Base-by-base conservation (phyloP, 2,888 invertebrate genomes). In the Pammene fasciana region DNA sequence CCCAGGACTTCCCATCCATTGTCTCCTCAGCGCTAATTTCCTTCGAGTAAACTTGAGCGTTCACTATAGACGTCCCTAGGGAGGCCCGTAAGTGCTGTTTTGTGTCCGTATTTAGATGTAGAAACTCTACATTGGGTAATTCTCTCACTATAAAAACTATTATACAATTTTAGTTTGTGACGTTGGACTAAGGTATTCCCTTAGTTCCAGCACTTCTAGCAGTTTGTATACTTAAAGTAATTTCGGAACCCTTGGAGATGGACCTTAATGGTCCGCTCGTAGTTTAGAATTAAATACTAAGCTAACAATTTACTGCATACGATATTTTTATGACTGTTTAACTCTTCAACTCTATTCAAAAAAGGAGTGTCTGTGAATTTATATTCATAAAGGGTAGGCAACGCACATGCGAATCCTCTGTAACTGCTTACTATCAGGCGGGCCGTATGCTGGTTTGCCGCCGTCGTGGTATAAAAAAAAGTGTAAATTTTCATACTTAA, bases 21-120 rank as follows among this genome's bases (percentile, higher is more conserved):
- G 70, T 70, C 70, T 70, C 70, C 50, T 65, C 70, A 54, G 59
- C 65, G 70, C 70, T 70, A 70, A 65, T 70, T 70, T 70, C 68
- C 70, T 70, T 65, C 65, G 65, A 70, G 70, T 65, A 70, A 70
- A 70, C 70, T 65, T 65, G 60, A 70, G 48, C 65, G 65, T 52
- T 65, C 70, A 70, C 60, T 60, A 61, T 65, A 70, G 70, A 65
- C 70, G 60, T 70, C 70, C 14, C 65, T 9, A n/a, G 60, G 55
- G 70, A 60, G 57, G 46, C 59, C 65, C 54, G 60, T 65, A 60
- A 70, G 65, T 70, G 70, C 65, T 36, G 48, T 50, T 70, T 52
- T 59, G 18, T 60, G 60, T 59, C 36, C 5, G 70, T 55, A 70
- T 68, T 60, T 60, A 41, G n/a, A 54, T 60, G 59, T 55, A 54